These are phyloP conservation scores for Netelia inedita DNA, from an alignment of 2,888 invertebrate genomes.

Conservation along the genomic window DNA sequence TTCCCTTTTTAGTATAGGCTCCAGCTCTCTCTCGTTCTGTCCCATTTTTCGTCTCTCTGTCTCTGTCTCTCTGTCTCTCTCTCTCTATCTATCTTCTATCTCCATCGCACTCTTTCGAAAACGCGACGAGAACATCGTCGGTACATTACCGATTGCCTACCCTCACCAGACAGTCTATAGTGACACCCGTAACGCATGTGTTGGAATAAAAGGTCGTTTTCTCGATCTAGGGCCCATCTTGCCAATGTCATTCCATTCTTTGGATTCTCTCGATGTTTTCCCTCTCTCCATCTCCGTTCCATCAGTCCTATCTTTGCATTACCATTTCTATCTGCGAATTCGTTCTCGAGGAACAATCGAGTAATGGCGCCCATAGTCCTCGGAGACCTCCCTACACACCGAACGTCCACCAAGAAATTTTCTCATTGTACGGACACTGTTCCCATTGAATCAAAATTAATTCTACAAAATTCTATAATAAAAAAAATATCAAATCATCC, in stretches of 20 bases:
- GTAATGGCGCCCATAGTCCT: background rate
- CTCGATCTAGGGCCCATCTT: constrained; percentile 24
- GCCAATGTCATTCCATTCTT: constrained; percentile 23
- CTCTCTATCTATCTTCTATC: constrained; percentile 5
- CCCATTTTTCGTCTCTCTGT: background rate
- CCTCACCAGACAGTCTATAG: background rate
- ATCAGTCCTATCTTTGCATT: background rate
- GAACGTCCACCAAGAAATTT: too few relatives aligned
- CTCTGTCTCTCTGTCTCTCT: background rate
- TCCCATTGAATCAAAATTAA: too few relatives aligned
- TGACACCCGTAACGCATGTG: constrained; percentile 20
- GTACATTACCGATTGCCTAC: constrained; percentile 41
- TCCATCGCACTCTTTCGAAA: background rate
- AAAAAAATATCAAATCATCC: too few relatives aligned
- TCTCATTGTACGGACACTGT: too few relatives aligned
- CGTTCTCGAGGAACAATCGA: constrained; percentile 14
- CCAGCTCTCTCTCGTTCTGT: background rate
- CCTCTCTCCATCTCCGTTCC: background rate
- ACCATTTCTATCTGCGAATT: constrained; percentile 2
- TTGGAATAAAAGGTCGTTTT: constrained; percentile 17
- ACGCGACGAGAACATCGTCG: background rate
- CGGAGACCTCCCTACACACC: too few relatives aligned
- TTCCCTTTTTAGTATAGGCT: constrained; percentile 14
- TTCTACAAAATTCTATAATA: too few relatives aligned
- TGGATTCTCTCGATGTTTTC: background rate